phyloP scores from a whole-genome alignment of 35 echinoderm and acorn worm species.

The Strongylocentrotus purpuratus region DNA sequence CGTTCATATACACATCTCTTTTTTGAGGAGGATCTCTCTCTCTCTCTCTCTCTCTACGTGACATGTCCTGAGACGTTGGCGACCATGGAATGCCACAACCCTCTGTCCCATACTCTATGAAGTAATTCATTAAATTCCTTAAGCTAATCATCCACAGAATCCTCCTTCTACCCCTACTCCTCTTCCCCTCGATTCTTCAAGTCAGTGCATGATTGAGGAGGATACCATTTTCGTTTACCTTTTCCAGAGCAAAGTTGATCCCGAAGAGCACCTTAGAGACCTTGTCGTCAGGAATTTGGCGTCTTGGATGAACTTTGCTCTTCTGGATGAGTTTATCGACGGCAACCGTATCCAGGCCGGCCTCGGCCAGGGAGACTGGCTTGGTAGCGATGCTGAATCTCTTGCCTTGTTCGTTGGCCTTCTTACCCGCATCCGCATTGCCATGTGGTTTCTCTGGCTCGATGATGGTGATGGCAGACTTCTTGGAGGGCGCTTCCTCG shows the following conservation, averaged over 20 bases:
- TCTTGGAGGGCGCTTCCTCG: neutral
- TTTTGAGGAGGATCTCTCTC: too few relatives aligned
- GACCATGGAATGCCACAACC: too few relatives aligned
- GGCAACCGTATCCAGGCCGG: conserved; percentile 31
- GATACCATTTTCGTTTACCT: conserved; percentile 38
- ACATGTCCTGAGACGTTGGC: too few relatives aligned
- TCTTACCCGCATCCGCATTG: neutral
- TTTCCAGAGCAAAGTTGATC: conserved; percentile 75
- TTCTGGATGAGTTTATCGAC: conserved; percentile 47
- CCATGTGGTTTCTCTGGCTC: neutral
- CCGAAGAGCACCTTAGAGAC: conserved; percentile 66
- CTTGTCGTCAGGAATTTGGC: conserved; percentile 28
- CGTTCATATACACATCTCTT: too few relatives aligned
- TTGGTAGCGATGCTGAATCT: neutral
- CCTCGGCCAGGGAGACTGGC: conserved; percentile 10
- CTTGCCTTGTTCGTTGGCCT: neutral
- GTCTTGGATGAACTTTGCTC: conserved; percentile 40
- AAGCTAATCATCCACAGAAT: too few relatives aligned
- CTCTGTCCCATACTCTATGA: too few relatives aligned
- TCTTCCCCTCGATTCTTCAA: too few relatives aligned
- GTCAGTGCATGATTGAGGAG: too few relatives aligned
- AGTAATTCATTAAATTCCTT: too few relatives aligned
- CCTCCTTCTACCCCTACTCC: too few relatives aligned
- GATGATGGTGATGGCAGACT: conserved; percentile 37
- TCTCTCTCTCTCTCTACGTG: too few relatives aligned